Base-by-base conservation (phyloP, 1,140 invertebrate genomes). In the Lucilia sericata region DNA sequence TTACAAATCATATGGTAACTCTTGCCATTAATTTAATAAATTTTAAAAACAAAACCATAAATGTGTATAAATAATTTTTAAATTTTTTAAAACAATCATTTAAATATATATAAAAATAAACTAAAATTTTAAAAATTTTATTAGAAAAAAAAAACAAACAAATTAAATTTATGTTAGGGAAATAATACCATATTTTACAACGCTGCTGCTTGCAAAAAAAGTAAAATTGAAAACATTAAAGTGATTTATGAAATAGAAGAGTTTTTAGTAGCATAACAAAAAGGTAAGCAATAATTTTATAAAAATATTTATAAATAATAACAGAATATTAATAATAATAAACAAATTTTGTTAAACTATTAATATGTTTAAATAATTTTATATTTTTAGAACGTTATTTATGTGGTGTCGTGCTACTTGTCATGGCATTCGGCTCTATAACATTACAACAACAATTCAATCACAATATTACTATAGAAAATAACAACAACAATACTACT, bases 361-460 rank as follows among this genome's bases (percentile, higher is more conserved):
- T 49, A 80, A 51, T 1, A 47, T 21, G 19, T 80, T 51, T 80
- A 13, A 80, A 19, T 47, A n/a, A 47, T 49, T 3, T 80, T 0
- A 21, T 34, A 70, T 80, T 80, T 80, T 49, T 80, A 80, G 76
- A 80, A 80, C 76, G 76, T 80, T 80, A 80, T 80, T 80, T 21
- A 80, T 42, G 34, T 42, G 75, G 42, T 78, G 21, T 51, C 42
- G 42, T 80, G 19, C 36, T 78, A 17, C 9, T 80, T 80, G 36
- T n/a, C 34, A 49, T 80, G 42, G 12, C 47, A 19, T 47, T 49
- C 76, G 76, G 30, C 25, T 30, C 25, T 30, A 30, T 2, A 30
- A 9, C 12, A 25, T 13, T 78, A 13, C 21, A 19, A 9, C 21
- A 25, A 21, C n/a, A 21, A 80, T 80, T 80, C 76, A 80, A 21